Percentiles rank a stretch among this genome's conserved stretches.
These are phyloP conservation scores for Mylabris phalerata DNA, from an alignment of 1,140 invertebrate species.

Conservation along the genomic window DNA sequence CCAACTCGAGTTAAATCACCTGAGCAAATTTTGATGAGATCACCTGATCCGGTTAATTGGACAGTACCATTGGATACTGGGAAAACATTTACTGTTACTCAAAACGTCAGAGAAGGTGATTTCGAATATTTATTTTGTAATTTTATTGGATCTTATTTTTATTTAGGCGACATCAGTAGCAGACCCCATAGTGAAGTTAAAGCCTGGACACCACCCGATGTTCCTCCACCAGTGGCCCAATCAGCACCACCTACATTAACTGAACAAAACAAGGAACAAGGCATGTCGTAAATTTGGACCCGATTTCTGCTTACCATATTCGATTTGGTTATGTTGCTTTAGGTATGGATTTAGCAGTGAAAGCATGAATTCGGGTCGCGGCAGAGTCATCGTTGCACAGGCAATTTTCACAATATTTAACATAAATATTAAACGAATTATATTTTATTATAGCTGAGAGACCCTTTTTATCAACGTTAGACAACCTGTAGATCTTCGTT, in stretches of 20 bases:
- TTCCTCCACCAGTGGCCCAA: conserved; percentile 55
- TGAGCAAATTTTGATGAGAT: conserved; percentile 84
- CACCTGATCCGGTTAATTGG: conserved; percentile 89
- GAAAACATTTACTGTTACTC: conserved; percentile 86
- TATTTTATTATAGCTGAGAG: conserved; percentile 6
- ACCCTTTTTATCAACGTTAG: conserved; percentile 8
- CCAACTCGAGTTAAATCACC: conserved; percentile 88
- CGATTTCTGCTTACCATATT: conserved; percentile 40
- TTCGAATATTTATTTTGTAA: neutral
- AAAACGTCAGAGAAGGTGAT: conserved; percentile 81
- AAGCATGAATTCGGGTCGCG: conserved; percentile 35
- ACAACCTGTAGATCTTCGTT: neutral
- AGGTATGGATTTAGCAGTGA: conserved; percentile 40
- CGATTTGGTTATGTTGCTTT: conserved; percentile 43
- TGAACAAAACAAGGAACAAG: conserved; percentile 44
- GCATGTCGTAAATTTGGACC: conserved; percentile 36
- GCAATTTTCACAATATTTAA: conserved; percentile 19
- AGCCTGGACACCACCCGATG: conserved; percentile 56
- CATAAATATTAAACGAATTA: neutral
- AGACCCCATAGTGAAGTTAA: conserved; percentile 65
- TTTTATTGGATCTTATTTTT: conserved; percentile 3
- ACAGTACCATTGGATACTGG: conserved; percentile 87
- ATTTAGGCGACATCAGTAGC: conserved; percentile 41
- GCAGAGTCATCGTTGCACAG: conserved; percentile 35
- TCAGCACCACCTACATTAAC: conserved; percentile 59